Evolutionary conservation across 2,113 vertebrate genomes (phyloP).

Genomic region (Hypanus sabinus): DNA sequence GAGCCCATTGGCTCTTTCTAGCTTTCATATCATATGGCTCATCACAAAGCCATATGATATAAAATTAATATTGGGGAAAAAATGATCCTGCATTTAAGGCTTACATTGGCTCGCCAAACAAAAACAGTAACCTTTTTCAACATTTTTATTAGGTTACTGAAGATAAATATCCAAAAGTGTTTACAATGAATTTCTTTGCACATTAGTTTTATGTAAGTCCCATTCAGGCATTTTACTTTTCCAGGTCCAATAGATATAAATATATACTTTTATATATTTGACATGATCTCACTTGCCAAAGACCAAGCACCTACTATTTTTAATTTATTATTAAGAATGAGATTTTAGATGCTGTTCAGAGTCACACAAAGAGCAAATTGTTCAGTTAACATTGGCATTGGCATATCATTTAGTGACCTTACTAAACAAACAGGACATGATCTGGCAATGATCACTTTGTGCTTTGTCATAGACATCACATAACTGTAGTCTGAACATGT

Average conservation of each 20-base stretch:
- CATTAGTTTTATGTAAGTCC: not conserved
- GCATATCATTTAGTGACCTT: not conserved
- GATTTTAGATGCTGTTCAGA: not conserved
- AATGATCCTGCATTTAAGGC: not conserved
- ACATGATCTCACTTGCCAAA: not conserved
- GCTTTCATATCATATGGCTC: no score
- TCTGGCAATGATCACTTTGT: not conserved
- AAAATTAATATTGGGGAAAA: not conserved
- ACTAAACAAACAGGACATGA: not conserved
- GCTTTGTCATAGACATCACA: not conserved
- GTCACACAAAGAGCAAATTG: not conserved
- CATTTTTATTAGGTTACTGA: not conserved
- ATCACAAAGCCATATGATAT: no score
- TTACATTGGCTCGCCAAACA: not conserved
- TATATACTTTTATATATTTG: no score
- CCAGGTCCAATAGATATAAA: not conserved
- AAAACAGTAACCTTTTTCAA: not conserved
- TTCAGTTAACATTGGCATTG: not conserved
- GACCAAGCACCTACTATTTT: not conserved
- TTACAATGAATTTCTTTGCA: not conserved
- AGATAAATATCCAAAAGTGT: not conserved
- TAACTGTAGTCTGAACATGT: not conserved
- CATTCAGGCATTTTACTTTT: not conserved
- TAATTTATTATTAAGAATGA: not conserved
- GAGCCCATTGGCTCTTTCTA: no score